Percentiles rank a stretch among this genome's conserved stretches.
phyloP scores from a whole-genome alignment of 2,113 vertebrate genomes.

The Neogobius melanostomus region DNA sequence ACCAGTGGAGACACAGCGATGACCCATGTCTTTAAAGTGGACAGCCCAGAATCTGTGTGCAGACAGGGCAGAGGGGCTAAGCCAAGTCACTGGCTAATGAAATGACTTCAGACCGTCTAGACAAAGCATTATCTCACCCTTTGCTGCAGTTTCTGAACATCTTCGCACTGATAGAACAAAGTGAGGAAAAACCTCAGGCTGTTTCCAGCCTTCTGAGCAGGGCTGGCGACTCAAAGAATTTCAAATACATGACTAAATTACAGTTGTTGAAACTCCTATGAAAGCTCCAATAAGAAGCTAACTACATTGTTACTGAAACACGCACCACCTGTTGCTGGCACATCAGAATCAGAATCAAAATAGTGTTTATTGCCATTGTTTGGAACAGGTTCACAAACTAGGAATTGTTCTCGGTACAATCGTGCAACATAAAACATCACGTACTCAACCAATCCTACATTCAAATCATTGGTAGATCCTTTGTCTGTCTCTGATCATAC shows the following conservation, averaged over 20 bases:
- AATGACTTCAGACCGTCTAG: conserved; percentile 69
- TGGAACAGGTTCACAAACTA: too few relatives aligned
- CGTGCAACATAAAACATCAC: too few relatives aligned
- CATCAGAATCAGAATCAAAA: too few relatives aligned
- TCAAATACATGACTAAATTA: background rate
- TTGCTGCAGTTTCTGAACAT: conserved; percentile 24
- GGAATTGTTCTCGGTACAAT: too few relatives aligned
- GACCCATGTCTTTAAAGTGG: conserved; percentile 35
- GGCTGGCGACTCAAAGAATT: background rate
- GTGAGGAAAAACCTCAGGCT: conserved; percentile 7
- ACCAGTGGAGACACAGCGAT: conserved; percentile 29
- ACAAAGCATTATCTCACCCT: conserved; percentile 70
- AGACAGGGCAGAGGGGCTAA: conserved; percentile 8
- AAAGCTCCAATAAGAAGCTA: background rate
- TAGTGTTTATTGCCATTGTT: too few relatives aligned
- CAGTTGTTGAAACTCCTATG: background rate
- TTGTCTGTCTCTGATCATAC: too few relatives aligned
- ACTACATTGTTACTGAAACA: background rate
- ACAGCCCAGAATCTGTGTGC: conserved; percentile 28
- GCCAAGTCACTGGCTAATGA: conserved; percentile 59
- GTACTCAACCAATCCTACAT: too few relatives aligned
- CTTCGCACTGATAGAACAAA: conserved; percentile 5
- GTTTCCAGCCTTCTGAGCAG: background rate
- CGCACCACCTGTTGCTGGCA: background rate
- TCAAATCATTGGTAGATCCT: too few relatives aligned